Evolutionary conservation across 2,797 vertebrate species (phyloP).

Genomic region (Poeciliopsis turneri): DNA sequence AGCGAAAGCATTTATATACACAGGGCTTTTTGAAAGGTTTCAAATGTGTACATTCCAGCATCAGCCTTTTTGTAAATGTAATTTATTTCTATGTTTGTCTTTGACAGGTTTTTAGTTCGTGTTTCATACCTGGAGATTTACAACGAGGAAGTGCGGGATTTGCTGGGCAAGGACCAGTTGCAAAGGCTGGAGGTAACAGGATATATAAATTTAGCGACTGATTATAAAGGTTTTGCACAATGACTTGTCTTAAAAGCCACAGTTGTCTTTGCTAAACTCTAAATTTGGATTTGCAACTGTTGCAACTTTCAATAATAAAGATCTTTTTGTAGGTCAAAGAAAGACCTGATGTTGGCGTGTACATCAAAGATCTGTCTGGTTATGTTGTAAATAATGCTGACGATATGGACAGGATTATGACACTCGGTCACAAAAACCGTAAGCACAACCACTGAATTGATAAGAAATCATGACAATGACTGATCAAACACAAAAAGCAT

Average conservation of each 20-base stretch:
- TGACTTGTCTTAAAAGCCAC: neutral
- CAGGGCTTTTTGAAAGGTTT: neutral
- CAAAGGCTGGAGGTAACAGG: constrained; percentile 93
- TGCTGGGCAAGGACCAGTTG: constrained; percentile 96
- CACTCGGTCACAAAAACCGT: constrained; percentile 98
- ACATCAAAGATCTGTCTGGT: constrained; percentile 97
- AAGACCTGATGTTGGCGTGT: constrained; percentile 97
- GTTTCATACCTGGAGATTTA: constrained; percentile 99
- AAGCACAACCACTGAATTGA: constrained; percentile 60
- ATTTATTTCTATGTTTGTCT: neutral
- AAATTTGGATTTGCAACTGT: neutral
- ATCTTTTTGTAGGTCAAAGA: constrained; percentile 90
- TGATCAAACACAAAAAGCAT: neutral
- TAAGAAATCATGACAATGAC: neutral
- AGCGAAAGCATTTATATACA: neutral
- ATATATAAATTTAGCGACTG: constrained; percentile 4
- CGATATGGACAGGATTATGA: constrained; percentile 99
- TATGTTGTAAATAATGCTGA: constrained; percentile 99
- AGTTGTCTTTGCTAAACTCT: neutral
- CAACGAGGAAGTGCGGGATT: constrained; percentile 96
- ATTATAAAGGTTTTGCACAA: neutral
- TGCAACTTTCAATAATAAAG: neutral
- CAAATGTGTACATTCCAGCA: neutral
- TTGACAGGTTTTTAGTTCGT: constrained; percentile 92
- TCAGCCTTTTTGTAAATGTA: neutral